These are phyloP conservation scores for Tigriopus japonicus DNA, from an alignment of 1,140 invertebrate species.

Conservation along the genomic window DNA sequence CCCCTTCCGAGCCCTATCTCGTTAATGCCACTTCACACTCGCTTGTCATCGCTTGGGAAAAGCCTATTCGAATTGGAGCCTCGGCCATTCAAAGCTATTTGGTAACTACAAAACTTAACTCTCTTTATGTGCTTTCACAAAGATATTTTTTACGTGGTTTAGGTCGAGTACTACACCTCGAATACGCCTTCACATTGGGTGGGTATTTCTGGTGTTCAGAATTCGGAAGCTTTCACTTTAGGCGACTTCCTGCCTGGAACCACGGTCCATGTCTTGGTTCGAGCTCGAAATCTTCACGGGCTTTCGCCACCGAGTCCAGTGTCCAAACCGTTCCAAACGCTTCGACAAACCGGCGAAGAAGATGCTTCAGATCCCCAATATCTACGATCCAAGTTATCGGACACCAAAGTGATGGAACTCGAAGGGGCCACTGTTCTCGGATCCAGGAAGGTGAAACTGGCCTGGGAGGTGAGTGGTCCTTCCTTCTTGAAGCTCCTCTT, in stretches of 20 bases:
- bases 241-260: not conserved
- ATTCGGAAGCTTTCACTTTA: not conserved
- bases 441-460: conserved; percentile 1
- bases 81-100: not conserved
- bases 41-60: not conserved
- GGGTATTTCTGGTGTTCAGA: not conserved
- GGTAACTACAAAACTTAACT: not conserved
- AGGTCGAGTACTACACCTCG: conserved; percentile 1
- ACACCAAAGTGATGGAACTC: not conserved
- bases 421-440: not conserved
- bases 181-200: not conserved
- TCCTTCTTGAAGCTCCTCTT: no score
- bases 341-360: no score
- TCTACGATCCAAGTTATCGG: no score
- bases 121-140: not conserved
- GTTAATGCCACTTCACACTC: not conserved
- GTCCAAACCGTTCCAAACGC: not conserved
- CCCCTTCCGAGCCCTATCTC: not conserved
- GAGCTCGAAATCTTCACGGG: conserved; percentile 1
- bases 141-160: not conserved
- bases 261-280: not conserved
- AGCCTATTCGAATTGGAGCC: not conserved
- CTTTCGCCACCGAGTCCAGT: not conserved
- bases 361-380: no score
- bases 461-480: conserved; percentile 1